Conservation (phyloP, 2,113 vertebrate genomes). For the Copsychus sechellarum region DNA sequence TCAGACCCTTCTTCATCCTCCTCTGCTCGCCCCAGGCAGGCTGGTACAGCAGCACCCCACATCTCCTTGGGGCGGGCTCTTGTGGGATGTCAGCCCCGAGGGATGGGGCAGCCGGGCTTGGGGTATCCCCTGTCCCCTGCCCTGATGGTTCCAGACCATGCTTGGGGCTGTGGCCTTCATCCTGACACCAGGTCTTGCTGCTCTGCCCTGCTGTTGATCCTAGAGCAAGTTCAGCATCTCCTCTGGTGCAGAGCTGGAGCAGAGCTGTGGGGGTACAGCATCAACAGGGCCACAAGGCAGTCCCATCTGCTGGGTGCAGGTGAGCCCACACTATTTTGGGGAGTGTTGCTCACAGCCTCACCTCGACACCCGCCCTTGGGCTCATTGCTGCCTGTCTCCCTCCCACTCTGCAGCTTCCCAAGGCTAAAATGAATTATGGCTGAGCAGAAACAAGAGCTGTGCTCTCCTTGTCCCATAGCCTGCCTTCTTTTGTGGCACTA, state of each 20-base stretch:
- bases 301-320: fast-evolving
- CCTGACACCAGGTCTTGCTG: not conserved
- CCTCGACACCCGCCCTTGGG: fast-evolving
- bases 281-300: fast-evolving
- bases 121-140: not conserved
- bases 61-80: not conserved
- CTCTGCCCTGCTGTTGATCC: not conserved
- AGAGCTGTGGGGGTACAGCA: fast-evolving
- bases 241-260: not conserved
- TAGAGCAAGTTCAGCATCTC: fast-evolving
- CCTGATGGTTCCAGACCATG: not conserved
- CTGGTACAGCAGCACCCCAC: fast-evolving
- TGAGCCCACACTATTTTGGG: not conserved
- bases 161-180: not conserved
- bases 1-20: fast-evolving
- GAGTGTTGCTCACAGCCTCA: not conserved
- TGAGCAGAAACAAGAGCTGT: not conserved
- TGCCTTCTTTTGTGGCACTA: not conserved
- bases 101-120: not conserved
- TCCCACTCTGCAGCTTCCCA: not conserved
- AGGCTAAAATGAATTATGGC: not conserved
- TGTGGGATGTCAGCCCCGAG: fast-evolving
- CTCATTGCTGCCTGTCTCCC: not conserved
- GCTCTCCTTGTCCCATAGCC: not conserved
- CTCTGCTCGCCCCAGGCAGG: fast-evolving